Evolutionary conservation across 2,888 invertebrate species (phyloP), one percentile per base, ranked within the genome.

Genomic region (Azorinus chamasolen): DNA sequence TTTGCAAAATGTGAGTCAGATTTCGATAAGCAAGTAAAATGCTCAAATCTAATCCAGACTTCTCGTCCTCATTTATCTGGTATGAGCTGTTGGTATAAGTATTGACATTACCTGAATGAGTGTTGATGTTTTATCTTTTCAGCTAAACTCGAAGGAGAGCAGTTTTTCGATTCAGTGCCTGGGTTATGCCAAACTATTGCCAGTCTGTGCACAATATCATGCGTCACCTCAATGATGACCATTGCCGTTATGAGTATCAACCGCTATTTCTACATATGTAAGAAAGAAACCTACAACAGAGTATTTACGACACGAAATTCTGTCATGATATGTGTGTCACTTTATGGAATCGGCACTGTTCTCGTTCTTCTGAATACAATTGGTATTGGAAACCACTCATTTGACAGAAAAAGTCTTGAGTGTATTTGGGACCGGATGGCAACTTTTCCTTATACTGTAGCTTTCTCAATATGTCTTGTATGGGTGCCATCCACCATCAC

Each of bases 371-470:
- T 88, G 1, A 86, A 87, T 50, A 55, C 81, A 24, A 77, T 83
- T 0, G 87, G 84, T 14, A 75, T 87, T 46, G 86, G 87, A 1
- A 84, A 83, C 57, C 88, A 89, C 65, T 53, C 69, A 8, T 89
- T 85, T 53, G 87, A 89, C 68, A 69, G 72, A 20, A 87, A 87
- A 66, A 84, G 83, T 39, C 61, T 86, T 14, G 86, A 87, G 61
- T 89, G 88, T 65, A 87, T 89, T 24, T 89, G 88, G 86, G 87
- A 88, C 61, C 71, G 89, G 8, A 86, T 84, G 82, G 79, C 83
- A 16, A 84, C 83, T 3, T 80, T 77, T 54, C 75, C 85, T 4
- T 89, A 85, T 70, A 89, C 89, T 6, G 77, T 88, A 0, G 82
- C 85, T 10, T 87, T 87, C 70, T 83, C 87, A 2, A 72, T 86